Conservation (phyloP, 2,113 vertebrate genomes). For the Forbesichthys agassizii region DNA sequence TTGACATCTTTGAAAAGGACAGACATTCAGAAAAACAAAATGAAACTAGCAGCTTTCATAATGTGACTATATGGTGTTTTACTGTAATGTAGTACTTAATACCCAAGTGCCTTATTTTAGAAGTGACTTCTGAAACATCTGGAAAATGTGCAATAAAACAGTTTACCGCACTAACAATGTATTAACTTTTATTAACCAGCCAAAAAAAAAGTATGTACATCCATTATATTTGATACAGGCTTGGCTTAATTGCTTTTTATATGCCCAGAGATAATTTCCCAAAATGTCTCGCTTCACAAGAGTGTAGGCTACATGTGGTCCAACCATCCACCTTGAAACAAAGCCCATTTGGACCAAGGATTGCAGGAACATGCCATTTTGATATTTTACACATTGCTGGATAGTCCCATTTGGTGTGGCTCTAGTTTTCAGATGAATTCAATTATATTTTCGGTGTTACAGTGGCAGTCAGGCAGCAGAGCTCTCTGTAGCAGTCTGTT, state of each 20-base stretch:
- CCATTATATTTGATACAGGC: constrained; percentile 2
- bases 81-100: too few relatives aligned
- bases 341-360: background rate
- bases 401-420: background rate
- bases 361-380: background rate
- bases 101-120: background rate
- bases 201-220: constrained; percentile 44
- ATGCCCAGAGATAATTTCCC: background rate
- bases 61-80: too few relatives aligned
- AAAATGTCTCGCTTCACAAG: background rate
- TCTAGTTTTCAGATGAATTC: background rate
- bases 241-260: too few relatives aligned
- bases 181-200: background rate
- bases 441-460: background rate
- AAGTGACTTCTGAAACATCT: background rate
- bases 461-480: constrained; percentile 33
- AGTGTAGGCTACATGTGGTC: background rate
- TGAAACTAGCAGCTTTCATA: too few relatives aligned
- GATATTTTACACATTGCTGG: background rate
- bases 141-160: background rate
- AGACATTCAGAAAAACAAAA: background rate
- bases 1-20: background rate
- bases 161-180: background rate
- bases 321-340: background rate
- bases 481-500: constrained; percentile 65